These are phyloP conservation scores for Rhinatrema bivittatum DNA, from an alignment of 2,797 vertebrate genomes.

Conservation along the genomic window DNA sequence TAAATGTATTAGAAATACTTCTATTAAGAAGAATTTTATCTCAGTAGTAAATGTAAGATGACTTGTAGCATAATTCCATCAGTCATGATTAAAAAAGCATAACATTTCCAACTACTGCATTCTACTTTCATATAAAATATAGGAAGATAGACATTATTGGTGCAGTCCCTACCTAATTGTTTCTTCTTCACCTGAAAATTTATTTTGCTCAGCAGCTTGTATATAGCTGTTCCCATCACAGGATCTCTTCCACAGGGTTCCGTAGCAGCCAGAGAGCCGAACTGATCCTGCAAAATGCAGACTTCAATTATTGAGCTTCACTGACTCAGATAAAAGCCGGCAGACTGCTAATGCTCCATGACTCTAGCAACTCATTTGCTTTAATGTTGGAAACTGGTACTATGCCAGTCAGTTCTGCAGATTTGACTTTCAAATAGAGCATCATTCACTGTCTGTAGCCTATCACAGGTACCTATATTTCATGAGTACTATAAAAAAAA, in stretches of 20 bases:
- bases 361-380: constrained; percentile 20
- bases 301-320: constrained; percentile 1
- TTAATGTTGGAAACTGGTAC: constrained; percentile 1
- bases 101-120: no score
- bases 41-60: no score
- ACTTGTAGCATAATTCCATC: no score
- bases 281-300: constrained; percentile 6
- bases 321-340: constrained; percentile 8
- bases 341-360: constrained; percentile 10
- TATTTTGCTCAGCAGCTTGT: constrained; percentile 70
- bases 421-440: constrained; percentile 70
- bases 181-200: constrained; percentile 63
- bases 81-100: no score
- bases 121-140: no score
- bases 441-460: no score
- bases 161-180: constrained; percentile 40
- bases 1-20: no score
- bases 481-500: no score
- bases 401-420: constrained; percentile 12
- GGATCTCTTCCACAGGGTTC: not conserved
- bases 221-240: constrained; percentile 68
- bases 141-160: not conserved
- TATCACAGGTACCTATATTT: no score
- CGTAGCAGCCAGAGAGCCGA: constrained; percentile 11
- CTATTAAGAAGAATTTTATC: no score